Evolutionary conservation across 2,797 vertebrate genomes (phyloP).

Genomic region (Hypotaenidia philippensis): DNA sequence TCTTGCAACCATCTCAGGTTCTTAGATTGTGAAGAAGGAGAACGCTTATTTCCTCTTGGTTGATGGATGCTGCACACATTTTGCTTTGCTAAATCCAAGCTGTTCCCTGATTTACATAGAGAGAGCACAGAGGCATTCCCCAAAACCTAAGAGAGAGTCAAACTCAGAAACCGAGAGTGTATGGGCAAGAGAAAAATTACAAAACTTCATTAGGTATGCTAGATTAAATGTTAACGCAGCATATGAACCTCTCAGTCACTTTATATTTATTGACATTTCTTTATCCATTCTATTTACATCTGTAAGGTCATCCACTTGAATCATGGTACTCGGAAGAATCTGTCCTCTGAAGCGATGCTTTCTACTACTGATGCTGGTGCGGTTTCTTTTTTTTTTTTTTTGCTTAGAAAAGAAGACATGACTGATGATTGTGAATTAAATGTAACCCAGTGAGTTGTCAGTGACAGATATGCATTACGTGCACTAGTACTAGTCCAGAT

Average conservation of each 20-base stretch:
- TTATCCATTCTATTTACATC: background rate
- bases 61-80: background rate
- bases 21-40: background rate
- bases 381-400: slow-evolving; percentile 24
- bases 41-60: background rate
- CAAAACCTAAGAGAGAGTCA: background rate
- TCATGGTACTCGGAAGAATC: slow-evolving; percentile 10
- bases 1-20: background rate
- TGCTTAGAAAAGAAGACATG: slow-evolving; percentile 63
- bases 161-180: background rate
- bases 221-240: slow-evolving; percentile 41
- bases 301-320: slow-evolving; percentile 26
- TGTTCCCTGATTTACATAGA: background rate
- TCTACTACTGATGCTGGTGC: background rate
- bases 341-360: slow-evolving; percentile 25
- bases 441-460: slow-evolving; percentile 74
- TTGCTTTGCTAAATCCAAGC: background rate
- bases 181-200: slow-evolving; percentile 20
- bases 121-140: background rate
- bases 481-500: slow-evolving; percentile 40
- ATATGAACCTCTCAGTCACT: background rate
- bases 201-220: slow-evolving; percentile 18
- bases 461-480: slow-evolving; percentile 71
- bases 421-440: slow-evolving; percentile 75
- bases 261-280: slow-evolving; percentile 33